Evolutionary conservation across 2,113 vertebrate species (phyloP), one percentile per base, ranked within the genome.

Genomic region (Pseudopodoces humilis): DNA sequence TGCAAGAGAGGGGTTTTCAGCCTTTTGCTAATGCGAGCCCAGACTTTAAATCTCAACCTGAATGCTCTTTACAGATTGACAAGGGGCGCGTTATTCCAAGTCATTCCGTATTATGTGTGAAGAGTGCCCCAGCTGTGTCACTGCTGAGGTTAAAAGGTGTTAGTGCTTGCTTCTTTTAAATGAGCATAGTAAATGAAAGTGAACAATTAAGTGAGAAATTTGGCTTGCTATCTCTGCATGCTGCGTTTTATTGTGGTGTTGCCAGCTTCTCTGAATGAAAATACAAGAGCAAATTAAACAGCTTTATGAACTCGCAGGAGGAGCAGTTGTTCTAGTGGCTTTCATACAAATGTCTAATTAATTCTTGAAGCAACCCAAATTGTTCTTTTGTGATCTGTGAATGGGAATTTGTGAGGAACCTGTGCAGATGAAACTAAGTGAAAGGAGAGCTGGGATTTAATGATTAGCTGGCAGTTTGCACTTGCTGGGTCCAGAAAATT

Each of bases 241-340:
- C 97, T 97, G 98, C 28, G 97, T 95, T 90, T 97, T 95, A 97
- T 95, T 97, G 96, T 97, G 94, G 52, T 37, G 82, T 95, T 97
- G 97, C 97, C 98, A 98, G 96, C 95, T 95, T 93, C 96, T 97
- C 92, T 97, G 97, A 98, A 96, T 96, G 97, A 97, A 98, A 97
- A 97, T 95, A 96, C 93, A 96, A 97, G 97, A 94, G 87, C 95
- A 96, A 97, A 98, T 98, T 98, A 97, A 98, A 96, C 96, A 96
- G 97, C 96, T 97, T 97, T 97, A 95, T 97, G 98, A 98, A 97
- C 96, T 97, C 92, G 1, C 83, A 96, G 96, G 97, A 98, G 95
- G 97, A 98, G 93, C 98, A 98, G 97, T 98, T 98, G 98, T 98
- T 97, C 95, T 97, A 97, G 95, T 97, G 97, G 96, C 95, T 98